phyloP scores from a whole-genome alignment of 1,140 invertebrate species.

The Stenopsyche tienmushanensis region DNA sequence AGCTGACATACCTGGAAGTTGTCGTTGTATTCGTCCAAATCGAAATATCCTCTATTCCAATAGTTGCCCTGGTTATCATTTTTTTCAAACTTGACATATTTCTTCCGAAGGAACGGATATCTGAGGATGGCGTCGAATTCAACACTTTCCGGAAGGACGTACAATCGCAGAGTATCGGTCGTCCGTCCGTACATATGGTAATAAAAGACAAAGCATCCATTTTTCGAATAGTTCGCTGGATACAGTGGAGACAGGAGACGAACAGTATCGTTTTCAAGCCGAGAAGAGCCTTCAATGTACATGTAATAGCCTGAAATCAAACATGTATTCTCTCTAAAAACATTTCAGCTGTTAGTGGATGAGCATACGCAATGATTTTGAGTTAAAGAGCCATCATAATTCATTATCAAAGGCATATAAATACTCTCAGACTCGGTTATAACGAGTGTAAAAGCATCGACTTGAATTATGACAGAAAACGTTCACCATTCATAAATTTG shows the following conservation, averaged over 20 bases:
- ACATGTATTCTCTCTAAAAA: too few species aligned
- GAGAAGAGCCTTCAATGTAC: conserved; percentile 73
- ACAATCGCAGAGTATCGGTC: conserved; percentile 63
- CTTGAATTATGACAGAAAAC: too few species aligned
- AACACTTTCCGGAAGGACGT: conserved; percentile 59
- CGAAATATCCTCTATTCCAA: conserved; percentile 64
- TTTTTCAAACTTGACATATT: conserved; percentile 59
- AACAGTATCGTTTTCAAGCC: conserved; percentile 66
- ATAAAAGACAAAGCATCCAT: conserved; percentile 72
- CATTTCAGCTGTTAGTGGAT: too few species aligned
- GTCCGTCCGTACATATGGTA: conserved; percentile 74
- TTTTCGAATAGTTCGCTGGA: conserved; percentile 48
- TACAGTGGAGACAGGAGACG: conserved; percentile 71
- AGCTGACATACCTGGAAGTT: conserved; percentile 70
- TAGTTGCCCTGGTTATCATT: conserved; percentile 68
- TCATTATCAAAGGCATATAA: too few species aligned
- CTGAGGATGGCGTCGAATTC: conserved; percentile 40
- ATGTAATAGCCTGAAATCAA: conserved; percentile 69
- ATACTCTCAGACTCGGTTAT: too few species aligned
- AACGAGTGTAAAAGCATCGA: too few species aligned
- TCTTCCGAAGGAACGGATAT: conserved; percentile 26
- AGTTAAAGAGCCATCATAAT: too few species aligned
- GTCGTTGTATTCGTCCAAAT: conserved; percentile 52
- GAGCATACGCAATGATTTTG: too few species aligned
- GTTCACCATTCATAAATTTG: too few species aligned